phyloP scores from a whole-genome alignment of 2,888 invertebrate species.

The Disparrhopalites patrizii region DNA sequence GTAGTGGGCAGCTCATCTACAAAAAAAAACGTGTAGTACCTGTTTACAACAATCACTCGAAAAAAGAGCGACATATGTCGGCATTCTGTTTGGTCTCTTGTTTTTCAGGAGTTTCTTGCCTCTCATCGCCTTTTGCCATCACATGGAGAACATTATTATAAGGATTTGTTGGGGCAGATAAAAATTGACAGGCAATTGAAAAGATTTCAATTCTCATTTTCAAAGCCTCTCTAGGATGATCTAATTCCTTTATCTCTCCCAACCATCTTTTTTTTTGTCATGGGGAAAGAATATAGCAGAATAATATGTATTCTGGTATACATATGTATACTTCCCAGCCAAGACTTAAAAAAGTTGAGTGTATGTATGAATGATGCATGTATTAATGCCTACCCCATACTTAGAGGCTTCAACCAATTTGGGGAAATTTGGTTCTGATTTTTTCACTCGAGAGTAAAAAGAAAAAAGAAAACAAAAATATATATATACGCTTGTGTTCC shows the following conservation, averaged over 20 bases:
- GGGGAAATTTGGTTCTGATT: no score
- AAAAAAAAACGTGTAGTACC: not conserved
- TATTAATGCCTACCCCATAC: no score
- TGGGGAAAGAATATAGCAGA: no score
- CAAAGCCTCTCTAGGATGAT: no score
- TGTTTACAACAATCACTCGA: not conserved
- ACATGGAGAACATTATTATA: not conserved
- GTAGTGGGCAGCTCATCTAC: not conserved
- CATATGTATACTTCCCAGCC: no score
- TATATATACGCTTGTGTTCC: no score
- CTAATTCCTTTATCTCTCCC: constrained; percentile 13
- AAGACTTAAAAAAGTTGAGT: not conserved
- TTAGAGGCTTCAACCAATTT: no score
- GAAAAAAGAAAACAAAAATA: no score
- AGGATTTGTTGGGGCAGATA: not conserved
- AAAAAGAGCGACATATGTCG: not conserved
- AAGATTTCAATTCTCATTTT: not conserved
- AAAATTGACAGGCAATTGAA: constrained; percentile 11
- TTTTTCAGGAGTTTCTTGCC: not conserved
- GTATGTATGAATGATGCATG: no score
- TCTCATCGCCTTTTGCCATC: no score
- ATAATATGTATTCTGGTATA: no score
- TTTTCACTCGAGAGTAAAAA: no score
- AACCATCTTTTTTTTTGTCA: not conserved
- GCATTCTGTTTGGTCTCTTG: not conserved